Conservation (phyloP, 2,888 invertebrate species). For the Papilio protenor region DNA sequence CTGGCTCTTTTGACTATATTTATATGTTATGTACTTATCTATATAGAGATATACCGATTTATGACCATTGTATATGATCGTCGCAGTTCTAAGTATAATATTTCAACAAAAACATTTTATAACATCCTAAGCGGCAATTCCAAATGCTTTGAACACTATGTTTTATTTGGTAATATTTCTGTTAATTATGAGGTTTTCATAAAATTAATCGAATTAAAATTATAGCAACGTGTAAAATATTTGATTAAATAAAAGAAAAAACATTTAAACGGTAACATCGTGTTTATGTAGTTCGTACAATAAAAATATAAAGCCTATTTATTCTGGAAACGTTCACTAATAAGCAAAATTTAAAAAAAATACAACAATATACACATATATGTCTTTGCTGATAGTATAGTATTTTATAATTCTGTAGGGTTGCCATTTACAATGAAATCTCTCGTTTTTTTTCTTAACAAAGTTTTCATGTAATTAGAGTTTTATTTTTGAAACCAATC, state of each 20-base stretch:
- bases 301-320: background rate
- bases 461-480: background rate
- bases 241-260: background rate
- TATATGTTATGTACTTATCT: background rate
- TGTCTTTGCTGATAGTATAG: background rate
- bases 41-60: background rate
- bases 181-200: background rate
- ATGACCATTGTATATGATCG: background rate
- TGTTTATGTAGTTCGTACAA: background rate
- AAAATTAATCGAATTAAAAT: background rate
- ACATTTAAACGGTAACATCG: background rate
- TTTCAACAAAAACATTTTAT: background rate
- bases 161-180: background rate
- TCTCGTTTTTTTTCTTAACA: background rate
- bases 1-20: background rate
- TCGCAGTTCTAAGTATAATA: background rate
- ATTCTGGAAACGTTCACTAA: background rate
- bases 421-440: background rate
- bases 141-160: slow-evolving; percentile 7
- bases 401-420: background rate
- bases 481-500: background rate
- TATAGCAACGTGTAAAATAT: background rate
- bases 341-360: background rate
- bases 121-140: background rate
- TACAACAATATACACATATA: background rate